Percentiles rank a stretch among this genome's conserved stretches.
These are phyloP conservation scores for Sinelater perroti DNA, from an alignment of 2,888 invertebrate genomes.

Conservation along the genomic window DNA sequence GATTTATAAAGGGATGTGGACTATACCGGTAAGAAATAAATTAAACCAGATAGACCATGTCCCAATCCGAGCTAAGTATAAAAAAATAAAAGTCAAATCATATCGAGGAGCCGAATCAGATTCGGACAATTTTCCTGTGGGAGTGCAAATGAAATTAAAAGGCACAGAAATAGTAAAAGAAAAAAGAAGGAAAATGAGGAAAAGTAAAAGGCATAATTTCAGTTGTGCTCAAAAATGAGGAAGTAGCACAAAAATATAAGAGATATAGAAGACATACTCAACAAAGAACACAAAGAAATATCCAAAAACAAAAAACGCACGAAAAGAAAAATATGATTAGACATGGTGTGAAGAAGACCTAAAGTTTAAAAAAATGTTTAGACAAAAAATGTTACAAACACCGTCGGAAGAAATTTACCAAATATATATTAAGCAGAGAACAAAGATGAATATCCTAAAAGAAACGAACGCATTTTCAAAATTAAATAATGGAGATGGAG, in stretches of 20 bases:
- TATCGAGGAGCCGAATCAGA: constrained; percentile 5
- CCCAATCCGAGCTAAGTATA: background rate
- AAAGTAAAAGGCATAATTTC: background rate
- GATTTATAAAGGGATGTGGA: constrained; percentile 9
- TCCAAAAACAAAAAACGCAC: background rate
- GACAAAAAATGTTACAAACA: constrained; percentile 6
- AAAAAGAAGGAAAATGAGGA: too few species aligned
- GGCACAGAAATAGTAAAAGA: background rate
- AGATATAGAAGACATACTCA: constrained; percentile 6
- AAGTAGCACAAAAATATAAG: constrained; percentile 2
- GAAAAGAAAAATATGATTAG: constrained; percentile 2
- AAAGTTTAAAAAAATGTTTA: constrained; percentile 8
- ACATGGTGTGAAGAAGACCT: background rate
- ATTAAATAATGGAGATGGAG: constrained; percentile 14
- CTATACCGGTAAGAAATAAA: constrained; percentile 4
- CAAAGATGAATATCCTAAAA: background rate
- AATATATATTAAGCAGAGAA: constrained; percentile 5
- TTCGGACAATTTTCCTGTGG: background rate
- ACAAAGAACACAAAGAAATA: background rate
- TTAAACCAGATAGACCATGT: constrained; percentile 7
- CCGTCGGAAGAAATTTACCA: background rate
- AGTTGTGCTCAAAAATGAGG: constrained; percentile 7
- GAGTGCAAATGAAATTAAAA: constrained; percentile 7
- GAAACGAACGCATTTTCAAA: constrained; percentile 1
- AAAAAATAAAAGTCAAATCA: constrained; percentile 9